Percentiles rank a stretch among this genome's conserved stretches.
These are phyloP conservation scores for Hyles euphorbiae DNA, from an alignment of 1,140 invertebrate species.

Conservation along the genomic window DNA sequence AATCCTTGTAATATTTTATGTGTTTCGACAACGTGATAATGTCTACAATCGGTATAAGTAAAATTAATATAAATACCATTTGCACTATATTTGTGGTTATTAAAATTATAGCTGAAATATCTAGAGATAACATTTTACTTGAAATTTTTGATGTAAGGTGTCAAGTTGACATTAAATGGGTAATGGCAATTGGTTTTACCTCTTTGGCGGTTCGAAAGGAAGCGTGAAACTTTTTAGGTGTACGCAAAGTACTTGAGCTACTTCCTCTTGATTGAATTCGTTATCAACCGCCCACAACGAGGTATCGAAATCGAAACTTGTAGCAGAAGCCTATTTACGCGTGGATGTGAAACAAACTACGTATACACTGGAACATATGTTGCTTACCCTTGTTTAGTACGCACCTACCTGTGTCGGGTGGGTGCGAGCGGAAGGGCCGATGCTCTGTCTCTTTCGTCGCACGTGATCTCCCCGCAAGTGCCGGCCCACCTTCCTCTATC, in stretches of 20 bases:
- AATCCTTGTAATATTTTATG: conserved; percentile 25
- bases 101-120: conserved; percentile 29
- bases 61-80: conserved; percentile 37
- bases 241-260: conserved; percentile 24
- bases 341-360: conserved; percentile 46
- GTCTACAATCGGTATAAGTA: conserved; percentile 40
- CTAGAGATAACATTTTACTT: conserved; percentile 18
- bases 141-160: background rate
- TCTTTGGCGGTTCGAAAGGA: conserved; percentile 7
- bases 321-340: conserved; percentile 44
- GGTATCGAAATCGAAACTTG: conserved; percentile 38
- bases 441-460: conserved; percentile 16
- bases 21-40: conserved; percentile 35
- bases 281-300: conserved; percentile 41
- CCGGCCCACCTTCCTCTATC: conserved; percentile 27
- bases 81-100: conserved; percentile 34
- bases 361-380: conserved; percentile 29
- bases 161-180: background rate
- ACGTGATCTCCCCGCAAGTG: conserved; percentile 35
- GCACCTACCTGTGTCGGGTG: conserved; percentile 10
- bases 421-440: conserved; percentile 23
- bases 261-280: conserved; percentile 44
- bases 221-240: conserved; percentile 17
- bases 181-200: background rate
- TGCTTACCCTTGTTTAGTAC: conserved; percentile 9